A percentile compares a stretch with the other conserved stretches of the same genome.
Conservation (phyloP, 2,797 vertebrate genomes). For the Merluccius polli region DNA sequence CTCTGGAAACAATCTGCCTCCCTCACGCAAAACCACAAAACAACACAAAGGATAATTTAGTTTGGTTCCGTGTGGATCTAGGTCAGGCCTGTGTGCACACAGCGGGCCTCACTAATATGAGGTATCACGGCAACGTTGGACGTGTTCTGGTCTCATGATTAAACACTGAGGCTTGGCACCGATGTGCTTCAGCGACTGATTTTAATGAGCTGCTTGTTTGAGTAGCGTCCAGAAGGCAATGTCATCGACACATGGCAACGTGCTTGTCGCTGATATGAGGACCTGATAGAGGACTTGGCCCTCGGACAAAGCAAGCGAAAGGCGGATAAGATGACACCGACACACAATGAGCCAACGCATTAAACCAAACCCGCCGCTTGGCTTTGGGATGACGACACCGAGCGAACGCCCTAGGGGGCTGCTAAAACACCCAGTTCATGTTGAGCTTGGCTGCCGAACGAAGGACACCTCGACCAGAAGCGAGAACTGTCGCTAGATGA, state of each 20-base stretch:
- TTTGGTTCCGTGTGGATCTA: background rate
- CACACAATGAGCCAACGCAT: background rate
- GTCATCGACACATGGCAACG: conserved; percentile 40
- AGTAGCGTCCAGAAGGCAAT: conserved; percentile 29
- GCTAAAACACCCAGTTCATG: background rate
- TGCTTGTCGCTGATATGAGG: conserved; percentile 11
- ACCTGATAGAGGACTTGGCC: background rate
- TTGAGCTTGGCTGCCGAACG: no score
- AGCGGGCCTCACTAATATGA: no score
- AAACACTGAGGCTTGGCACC: conserved; percentile 1
- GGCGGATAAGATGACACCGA: background rate
- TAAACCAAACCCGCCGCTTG: no score
- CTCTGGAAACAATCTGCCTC: background rate
- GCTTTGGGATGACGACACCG: no score
- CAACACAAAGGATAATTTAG: background rate
- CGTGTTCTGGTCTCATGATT: background rate
- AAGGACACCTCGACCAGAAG: no score
- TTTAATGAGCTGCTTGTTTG: conserved; percentile 59
- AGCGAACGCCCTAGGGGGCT: no score
- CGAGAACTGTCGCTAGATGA: no score
- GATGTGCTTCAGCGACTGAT: conserved; percentile 30
- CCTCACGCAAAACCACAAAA: background rate
- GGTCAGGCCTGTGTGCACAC: background rate
- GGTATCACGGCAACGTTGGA: no score
- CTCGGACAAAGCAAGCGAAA: background rate